phyloP scores from a whole-genome alignment of 2,888 invertebrate species.

The Choreutis nemorana region DNA sequence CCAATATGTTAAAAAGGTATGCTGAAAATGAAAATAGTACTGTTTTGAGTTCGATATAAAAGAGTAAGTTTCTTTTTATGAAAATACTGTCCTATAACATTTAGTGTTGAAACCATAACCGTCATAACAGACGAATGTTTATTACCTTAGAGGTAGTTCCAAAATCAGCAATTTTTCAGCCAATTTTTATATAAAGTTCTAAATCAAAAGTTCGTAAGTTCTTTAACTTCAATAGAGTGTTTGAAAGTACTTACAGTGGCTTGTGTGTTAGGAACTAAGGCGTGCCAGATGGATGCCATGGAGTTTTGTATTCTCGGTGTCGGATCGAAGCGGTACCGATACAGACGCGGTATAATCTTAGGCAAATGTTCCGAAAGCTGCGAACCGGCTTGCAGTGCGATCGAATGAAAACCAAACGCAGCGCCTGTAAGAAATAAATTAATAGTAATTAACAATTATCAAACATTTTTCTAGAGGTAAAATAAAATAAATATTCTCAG shows the following conservation, averaged over 20 bases:
- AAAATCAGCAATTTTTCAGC: too few species aligned
- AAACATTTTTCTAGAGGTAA: background rate
- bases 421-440: slow-evolving; percentile 68
- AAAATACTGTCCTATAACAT: too few species aligned
- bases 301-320: slow-evolving; percentile 91
- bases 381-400: slow-evolving; percentile 83
- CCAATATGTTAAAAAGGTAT: background rate
- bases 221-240: too few species aligned
- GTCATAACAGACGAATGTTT: too few species aligned
- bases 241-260: slow-evolving; percentile 71
- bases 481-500: too few species aligned
- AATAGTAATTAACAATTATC: background rate
- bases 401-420: slow-evolving; percentile 90
- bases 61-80: too few species aligned
- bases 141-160: too few species aligned
- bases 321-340: slow-evolving; percentile 91
- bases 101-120: too few species aligned
- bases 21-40: background rate
- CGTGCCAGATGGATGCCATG: slow-evolving; percentile 94
- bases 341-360: slow-evolving; percentile 87
- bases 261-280: slow-evolving; percentile 84
- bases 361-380: slow-evolving; percentile 84
- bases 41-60: background rate
- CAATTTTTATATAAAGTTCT: too few species aligned
- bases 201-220: too few species aligned